phyloP scores from a whole-genome alignment of 1,140 invertebrate genomes.

The Nasonia longicornis region DNA sequence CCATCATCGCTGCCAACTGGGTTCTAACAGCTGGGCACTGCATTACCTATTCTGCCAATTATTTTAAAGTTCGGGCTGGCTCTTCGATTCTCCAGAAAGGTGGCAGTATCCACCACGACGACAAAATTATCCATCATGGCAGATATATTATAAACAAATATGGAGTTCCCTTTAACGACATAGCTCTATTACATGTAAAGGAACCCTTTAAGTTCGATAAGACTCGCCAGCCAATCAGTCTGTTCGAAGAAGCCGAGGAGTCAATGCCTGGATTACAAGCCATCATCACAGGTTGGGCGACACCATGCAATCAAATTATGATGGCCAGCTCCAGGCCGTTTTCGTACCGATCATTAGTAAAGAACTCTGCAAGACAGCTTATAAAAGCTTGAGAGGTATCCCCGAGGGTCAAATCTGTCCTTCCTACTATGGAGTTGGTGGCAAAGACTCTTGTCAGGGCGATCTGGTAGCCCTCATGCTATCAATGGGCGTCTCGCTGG shows the following conservation, averaged over 20 bases:
- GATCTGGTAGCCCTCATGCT: slow-evolving; percentile 62
- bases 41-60: too few species aligned
- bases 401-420: slow-evolving; percentile 65
- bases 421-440: slow-evolving; percentile 62
- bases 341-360: too few species aligned
- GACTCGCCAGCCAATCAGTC: slow-evolving; percentile 40
- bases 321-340: slow-evolving; percentile 17
- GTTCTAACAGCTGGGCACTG: too few species aligned
- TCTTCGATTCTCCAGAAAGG: too few species aligned
- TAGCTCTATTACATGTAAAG: slow-evolving; percentile 69
- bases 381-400: slow-evolving; percentile 17
- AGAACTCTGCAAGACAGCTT: slow-evolving; percentile 25
- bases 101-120: slow-evolving; percentile 42
- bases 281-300: background rate
- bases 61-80: too few species aligned
- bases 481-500: slow-evolving; percentile 62
- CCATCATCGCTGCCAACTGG: too few species aligned
- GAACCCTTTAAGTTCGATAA: slow-evolving; percentile 52
- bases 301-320: slow-evolving; percentile 45
- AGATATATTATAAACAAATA: slow-evolving; percentile 57
- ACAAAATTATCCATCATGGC: slow-evolving; percentile 65
- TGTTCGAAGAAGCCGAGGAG: background rate
- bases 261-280: too few species aligned
- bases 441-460: slow-evolving; percentile 68
- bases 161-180: slow-evolving; percentile 70